Evolutionary conservation across 92 coral and sea anemone genomes (phyloP), one percentile per base, ranked within the genome.

Genomic region (Palythoa grandis): DNA sequence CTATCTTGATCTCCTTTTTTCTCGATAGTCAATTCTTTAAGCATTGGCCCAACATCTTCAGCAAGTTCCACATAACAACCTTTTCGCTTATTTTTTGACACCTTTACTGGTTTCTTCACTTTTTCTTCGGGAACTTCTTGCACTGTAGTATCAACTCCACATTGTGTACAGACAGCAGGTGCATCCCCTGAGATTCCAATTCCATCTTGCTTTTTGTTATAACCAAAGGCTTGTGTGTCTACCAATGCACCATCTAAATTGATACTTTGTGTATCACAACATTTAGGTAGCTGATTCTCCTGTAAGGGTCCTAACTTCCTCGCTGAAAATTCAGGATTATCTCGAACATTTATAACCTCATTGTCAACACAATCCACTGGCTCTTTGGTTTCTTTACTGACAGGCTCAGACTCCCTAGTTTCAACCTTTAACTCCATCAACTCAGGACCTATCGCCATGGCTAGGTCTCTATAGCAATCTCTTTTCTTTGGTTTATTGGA

Each of bases 21-120:
- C 39, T 43, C 61, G 12, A 65, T 74, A 65, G 87, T 82, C 50
- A 93, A 16, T 19, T 57, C 87, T 19, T 95, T 89, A 8, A 94
- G 88, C 87, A 92, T 78, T 4, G 95, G 89, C 0, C 92, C 94
- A 5, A 90, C 70, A 16, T 82, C 8, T 38, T 82, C 88, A 20
- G 92, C 90, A 72, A 90, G 85, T n/a, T 71, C 82, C 19, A 67
- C 69, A 78, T 92, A 92, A 69, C 91, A 91, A 11, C 91, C 78
- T 40, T 82, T 78, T 16, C 52, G 77, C 48, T 83, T 43, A 43
- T 43, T 43, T 43, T 43, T 83, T 63, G 72, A 13, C 22, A 50
- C 38, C 17, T 67, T 67, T 7, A 65, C 61, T 15, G 85, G 74
- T 20, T 29, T 20, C 63, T 66, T 80, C 48, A 80, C 37, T n/a